These are phyloP conservation scores for Saccostrea cuccullata DNA, from an alignment of 1,140 invertebrate genomes.

Conservation along the genomic window DNA sequence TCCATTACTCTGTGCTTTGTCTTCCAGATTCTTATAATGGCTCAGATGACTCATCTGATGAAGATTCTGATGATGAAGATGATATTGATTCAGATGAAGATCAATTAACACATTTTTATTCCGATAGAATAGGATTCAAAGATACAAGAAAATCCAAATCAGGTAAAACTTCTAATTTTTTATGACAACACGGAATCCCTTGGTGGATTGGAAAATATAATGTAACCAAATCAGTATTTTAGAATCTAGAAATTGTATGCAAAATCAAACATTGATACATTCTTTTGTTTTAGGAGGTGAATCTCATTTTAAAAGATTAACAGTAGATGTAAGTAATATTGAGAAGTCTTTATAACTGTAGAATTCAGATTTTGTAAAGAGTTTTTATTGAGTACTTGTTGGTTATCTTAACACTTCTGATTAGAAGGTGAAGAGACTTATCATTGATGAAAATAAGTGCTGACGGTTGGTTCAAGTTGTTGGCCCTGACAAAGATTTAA, in stretches of 20 bases:
- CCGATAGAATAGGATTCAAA: constrained; percentile 65
- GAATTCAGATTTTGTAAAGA: too few species aligned
- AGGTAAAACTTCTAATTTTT: constrained; percentile 2
- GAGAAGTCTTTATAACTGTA: neutral
- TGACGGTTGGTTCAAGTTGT: too few species aligned
- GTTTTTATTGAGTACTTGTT: too few species aligned
- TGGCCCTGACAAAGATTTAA: too few species aligned
- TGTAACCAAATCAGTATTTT: neutral
- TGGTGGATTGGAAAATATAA: neutral
- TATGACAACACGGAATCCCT: neutral
- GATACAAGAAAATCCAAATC: constrained; percentile 62
- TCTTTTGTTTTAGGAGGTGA: constrained; percentile 50
- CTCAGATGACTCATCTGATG: constrained; percentile 63
- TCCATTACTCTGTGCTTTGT: neutral
- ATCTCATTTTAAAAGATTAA: constrained; percentile 59
- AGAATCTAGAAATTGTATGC: too few species aligned
- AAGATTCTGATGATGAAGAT: constrained; percentile 67
- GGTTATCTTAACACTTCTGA: too few species aligned
- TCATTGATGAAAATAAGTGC: too few species aligned
- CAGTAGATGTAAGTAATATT: constrained; percentile 58
- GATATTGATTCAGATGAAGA: constrained; percentile 61
- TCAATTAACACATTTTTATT: constrained; percentile 62
- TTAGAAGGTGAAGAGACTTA: too few species aligned
- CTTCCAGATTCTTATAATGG: constrained; percentile 65
- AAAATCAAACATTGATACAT: neutral